A percentile compares a stretch with the other conserved stretches of the same genome.
phyloP scores from a whole-genome alignment of 2,888 invertebrate genomes.

The Cephus sareptanus region DNA sequence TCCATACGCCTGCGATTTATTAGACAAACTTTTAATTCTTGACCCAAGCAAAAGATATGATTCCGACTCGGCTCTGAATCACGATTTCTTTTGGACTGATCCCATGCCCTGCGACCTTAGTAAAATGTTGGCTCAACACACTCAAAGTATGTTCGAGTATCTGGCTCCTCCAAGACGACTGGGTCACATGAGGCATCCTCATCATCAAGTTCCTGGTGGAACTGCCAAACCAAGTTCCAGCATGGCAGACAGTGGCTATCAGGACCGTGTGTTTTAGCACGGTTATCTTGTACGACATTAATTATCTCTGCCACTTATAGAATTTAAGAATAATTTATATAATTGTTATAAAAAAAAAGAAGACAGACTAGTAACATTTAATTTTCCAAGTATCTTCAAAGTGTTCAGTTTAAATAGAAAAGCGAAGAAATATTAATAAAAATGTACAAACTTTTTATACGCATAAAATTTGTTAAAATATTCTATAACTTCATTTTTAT shows the following conservation, averaged over 20 bases:
- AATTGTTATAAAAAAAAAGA: not conserved
- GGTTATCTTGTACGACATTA: not conserved
- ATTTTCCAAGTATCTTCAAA: not conserved
- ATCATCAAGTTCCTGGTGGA: slow-evolving; percentile 70
- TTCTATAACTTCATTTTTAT: not conserved
- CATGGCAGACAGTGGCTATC: slow-evolving; percentile 84
- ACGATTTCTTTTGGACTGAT: slow-evolving; percentile 98
- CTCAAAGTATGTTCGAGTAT: slow-evolving; percentile 95
- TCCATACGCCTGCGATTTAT: slow-evolving; percentile 89
- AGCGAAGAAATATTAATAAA: not conserved
- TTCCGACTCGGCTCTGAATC: slow-evolving; percentile 93
- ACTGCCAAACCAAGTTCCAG: slow-evolving; percentile 68
- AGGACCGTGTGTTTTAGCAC: slow-evolving; percentile 83
- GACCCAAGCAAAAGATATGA: slow-evolving; percentile 92
- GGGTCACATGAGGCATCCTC: slow-evolving; percentile 78
- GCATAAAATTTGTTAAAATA: not conserved
- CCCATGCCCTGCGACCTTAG: slow-evolving; percentile 94
- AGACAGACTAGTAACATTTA: not conserved
- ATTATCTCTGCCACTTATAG: not conserved
- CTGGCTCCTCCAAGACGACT: slow-evolving; percentile 81
- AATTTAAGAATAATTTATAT: not conserved
- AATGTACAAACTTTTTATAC: not conserved
- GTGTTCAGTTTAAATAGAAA: not conserved
- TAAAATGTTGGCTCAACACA: slow-evolving; percentile 92
- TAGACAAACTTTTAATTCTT: slow-evolving; percentile 90